Conservation (phyloP, 2,888 invertebrate genomes). For the Sminthurides aquaticus region DNA sequence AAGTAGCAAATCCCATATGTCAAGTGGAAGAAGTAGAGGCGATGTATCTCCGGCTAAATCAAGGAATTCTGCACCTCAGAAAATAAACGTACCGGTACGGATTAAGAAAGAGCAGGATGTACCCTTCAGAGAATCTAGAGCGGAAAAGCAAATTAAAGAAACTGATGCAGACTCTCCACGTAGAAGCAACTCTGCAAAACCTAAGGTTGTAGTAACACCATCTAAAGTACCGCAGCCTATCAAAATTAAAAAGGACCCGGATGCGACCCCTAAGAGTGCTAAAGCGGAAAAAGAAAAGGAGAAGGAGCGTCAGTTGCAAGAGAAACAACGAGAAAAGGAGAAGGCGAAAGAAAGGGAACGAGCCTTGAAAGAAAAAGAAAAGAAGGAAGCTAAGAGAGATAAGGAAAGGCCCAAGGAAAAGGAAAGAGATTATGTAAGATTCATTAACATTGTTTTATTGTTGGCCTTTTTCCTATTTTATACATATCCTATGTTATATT, state of each 20-base stretch:
- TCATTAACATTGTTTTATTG: too few species aligned
- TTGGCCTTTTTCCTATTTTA: too few species aligned
- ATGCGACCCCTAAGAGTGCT: constrained; percentile 5
- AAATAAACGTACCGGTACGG: background rate
- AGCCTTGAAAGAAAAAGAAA: constrained; percentile 24
- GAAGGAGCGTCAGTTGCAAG: constrained; percentile 42
- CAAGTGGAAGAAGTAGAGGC: background rate
- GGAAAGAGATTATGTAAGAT: constrained; percentile 12
- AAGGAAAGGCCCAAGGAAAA: constrained; percentile 24
- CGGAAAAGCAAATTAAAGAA: constrained; percentile 12
- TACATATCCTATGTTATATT: too few species aligned
- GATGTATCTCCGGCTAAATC: background rate
- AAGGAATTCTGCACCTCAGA: constrained; percentile 1
- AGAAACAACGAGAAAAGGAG: constrained; percentile 44
- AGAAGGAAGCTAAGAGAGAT: constrained; percentile 20
- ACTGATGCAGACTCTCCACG: background rate
- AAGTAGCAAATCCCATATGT: background rate
- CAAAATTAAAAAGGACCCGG: constrained; percentile 27
- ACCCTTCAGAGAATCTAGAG: constrained; percentile 2
- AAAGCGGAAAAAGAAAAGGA: constrained; percentile 9
- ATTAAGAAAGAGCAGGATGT: constrained; percentile 16
- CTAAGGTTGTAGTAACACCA: constrained; percentile 4
- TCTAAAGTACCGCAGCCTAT: constrained; percentile 17
- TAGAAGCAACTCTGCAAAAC: background rate
- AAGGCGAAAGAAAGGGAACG: constrained; percentile 19